Evolutionary conservation across 1,140 invertebrate species (phyloP), one percentile per base, ranked within the genome.

Genomic region (Drosophila erecta): DNA sequence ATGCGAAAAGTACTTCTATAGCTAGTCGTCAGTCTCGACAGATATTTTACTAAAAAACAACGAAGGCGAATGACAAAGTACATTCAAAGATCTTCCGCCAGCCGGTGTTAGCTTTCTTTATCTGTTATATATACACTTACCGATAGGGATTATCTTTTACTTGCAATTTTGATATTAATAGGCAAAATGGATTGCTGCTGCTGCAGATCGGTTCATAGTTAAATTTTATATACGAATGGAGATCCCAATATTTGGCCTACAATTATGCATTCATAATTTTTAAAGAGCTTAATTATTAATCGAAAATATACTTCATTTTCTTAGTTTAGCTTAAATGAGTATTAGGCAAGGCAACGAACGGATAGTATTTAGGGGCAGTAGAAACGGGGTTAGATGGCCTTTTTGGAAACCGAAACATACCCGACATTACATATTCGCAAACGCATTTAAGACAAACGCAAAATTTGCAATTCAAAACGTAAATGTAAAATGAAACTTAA

Each of bases 381-480:
- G 44, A 44, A 44, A 46, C 38, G 50, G 65, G 54, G 17, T 44
- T 49, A 20, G 15, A 44, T 20, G 17, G 24, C 40, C 33, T 17
- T 15, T 58, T 47, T 58, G 17, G 53, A 69, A 89, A 77, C 76
- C 38, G 60, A 89, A 53, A 89, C 84, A 89, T 89, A 87, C 84
- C 84, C 84, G 47, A 89, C 69, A 65, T 73, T 62, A 89, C 85
- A 89, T 89, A 89, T 89, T 89, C 85, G 72, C 62, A 87, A 76
- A 61, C 55, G 84, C 84, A 89, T 89, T 89, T 89, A 89, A 62
- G 47, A 61, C 41, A 50, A 75, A 75, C 41, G 73, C 57, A 81
- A 85, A 60, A 67, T 72, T 85, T 76, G 84, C 69, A 75, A 78
- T 81, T 86, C 78, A 72, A 66, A 77, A 66, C 37, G 35, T 56